Percentiles rank a stretch among this genome's conserved stretches.
phyloP scores from a whole-genome alignment of 2,113 vertebrate genomes.

The Gasterosteus aculeatus region DNA sequence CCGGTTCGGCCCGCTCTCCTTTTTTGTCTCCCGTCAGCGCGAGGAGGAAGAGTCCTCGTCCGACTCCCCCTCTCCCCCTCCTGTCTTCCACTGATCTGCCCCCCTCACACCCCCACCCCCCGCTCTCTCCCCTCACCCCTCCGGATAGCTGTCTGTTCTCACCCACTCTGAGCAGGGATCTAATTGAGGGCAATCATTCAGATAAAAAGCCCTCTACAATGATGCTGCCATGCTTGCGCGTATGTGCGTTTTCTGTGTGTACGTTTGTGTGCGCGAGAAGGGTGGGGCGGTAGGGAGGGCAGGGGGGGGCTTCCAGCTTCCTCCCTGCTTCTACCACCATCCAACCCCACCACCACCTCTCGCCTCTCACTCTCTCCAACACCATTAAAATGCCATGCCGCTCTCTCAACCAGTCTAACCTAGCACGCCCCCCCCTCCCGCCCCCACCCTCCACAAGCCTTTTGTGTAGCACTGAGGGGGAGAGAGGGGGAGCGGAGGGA shows the following conservation, averaged over 20 bases:
- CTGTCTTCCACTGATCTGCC: conserved; percentile 29
- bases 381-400: conserved; percentile 78
- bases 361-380: conserved; percentile 58
- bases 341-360: conserved; percentile 57
- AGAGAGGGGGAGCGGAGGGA: conserved; percentile 4
- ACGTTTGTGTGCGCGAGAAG: conserved; percentile 16
- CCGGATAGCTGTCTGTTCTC: conserved; percentile 70
- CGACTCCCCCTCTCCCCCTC: conserved; percentile 17
- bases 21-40: not conserved
- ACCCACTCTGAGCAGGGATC: conserved; percentile 74
- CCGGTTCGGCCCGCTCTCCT: not conserved
- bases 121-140: conserved; percentile 23
- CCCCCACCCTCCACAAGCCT: conserved; percentile 46
- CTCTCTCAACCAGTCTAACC: conserved; percentile 69
- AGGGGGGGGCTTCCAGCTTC: not conserved
- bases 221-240: conserved; percentile 47
- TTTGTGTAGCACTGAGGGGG: conserved; percentile 64
- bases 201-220: conserved; percentile 76
- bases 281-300: conserved; percentile 6
- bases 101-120: conserved; percentile 1
- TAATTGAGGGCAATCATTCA: conserved; percentile 83
- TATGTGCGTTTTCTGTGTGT: not conserved
- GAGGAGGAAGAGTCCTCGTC: conserved; percentile 15
- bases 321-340: conserved; percentile 35
- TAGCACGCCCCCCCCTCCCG: conserved; percentile 19